phyloP scores from a whole-genome alignment of 2,888 invertebrate genomes.

The Mellilla xanthometata region DNA sequence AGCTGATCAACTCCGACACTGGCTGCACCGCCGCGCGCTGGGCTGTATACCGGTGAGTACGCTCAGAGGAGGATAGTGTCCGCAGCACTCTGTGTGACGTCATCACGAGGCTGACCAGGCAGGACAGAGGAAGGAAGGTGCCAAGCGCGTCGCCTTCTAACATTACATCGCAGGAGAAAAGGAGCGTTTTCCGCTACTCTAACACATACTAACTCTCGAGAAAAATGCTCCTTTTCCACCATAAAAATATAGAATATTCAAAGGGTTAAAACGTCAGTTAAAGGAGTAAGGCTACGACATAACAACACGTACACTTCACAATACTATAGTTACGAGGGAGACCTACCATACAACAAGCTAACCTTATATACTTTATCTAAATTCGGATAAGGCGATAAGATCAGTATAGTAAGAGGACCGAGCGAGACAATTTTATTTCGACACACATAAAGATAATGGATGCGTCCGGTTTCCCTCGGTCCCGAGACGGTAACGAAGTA shows the following conservation, averaged over 20 bases:
- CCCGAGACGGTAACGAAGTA: background rate
- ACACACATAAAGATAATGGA: too few species aligned
- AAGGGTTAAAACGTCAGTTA: constrained; percentile 1
- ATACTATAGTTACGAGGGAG: constrained; percentile 24
- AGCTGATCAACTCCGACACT: too few species aligned
- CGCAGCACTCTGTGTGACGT: background rate
- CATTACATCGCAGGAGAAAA: constrained; percentile 1
- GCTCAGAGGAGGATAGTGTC: too few species aligned
- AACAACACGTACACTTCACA: constrained; percentile 26
- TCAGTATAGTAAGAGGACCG: constrained; percentile 36
- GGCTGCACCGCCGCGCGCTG: too few species aligned
- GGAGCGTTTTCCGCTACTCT: constrained; percentile 5
- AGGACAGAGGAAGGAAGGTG: constrained; percentile 1
- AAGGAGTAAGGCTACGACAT: constrained; percentile 10
- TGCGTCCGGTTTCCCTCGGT: background rate
- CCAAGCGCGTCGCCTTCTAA: constrained; percentile 9
- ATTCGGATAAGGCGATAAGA: constrained; percentile 63
- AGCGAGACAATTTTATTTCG: too few species aligned
- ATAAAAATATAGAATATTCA: background rate
- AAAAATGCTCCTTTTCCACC: constrained; percentile 9
- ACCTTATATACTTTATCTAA: constrained; percentile 48
- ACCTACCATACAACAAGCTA: constrained; percentile 42
- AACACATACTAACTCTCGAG: background rate
- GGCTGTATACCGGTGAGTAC: too few species aligned
- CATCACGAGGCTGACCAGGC: background rate